Evolutionary conservation across 1,140 invertebrate genomes (phyloP).

Genomic region (Lucilia cuprina): DNA sequence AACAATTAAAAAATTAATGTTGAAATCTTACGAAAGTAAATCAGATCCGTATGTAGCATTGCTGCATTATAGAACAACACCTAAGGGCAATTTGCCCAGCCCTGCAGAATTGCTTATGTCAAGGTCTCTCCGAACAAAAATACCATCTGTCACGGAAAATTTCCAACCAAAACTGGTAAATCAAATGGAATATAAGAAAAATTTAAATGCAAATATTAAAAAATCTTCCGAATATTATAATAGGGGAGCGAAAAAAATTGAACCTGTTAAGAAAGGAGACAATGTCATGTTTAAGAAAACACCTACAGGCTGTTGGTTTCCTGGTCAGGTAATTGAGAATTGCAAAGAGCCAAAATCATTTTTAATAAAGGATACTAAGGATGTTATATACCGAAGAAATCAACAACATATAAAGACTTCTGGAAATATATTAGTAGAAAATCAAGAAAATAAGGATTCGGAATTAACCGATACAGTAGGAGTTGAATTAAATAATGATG

Average conservation of each 20-base stretch:
- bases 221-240: neutral
- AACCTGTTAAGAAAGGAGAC: neutral
- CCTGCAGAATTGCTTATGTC: slow-evolving; percentile 25
- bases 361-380: neutral
- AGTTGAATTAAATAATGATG: neutral
- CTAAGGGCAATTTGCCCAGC: slow-evolving; percentile 29
- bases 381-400: neutral
- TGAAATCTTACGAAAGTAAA: slow-evolving; percentile 36
- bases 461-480: neutral
- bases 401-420: neutral
- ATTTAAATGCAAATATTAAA: neutral
- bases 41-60: slow-evolving; percentile 45
- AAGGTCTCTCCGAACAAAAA: slow-evolving; percentile 17
- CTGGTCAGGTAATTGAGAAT: too few species aligned
- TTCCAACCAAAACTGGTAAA: neutral
- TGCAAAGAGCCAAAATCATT: too few species aligned
- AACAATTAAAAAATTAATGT: slow-evolving; percentile 51
- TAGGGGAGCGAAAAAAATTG: neutral
- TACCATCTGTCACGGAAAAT: neutral
- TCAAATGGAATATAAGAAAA: neutral
- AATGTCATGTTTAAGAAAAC: neutral
- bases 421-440: neutral
- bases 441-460: neutral
- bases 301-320: neutral
- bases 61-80: slow-evolving; percentile 46